Evolutionary conservation across 2,888 invertebrate species (phyloP).

Genomic region (Merodon equestris): DNA sequence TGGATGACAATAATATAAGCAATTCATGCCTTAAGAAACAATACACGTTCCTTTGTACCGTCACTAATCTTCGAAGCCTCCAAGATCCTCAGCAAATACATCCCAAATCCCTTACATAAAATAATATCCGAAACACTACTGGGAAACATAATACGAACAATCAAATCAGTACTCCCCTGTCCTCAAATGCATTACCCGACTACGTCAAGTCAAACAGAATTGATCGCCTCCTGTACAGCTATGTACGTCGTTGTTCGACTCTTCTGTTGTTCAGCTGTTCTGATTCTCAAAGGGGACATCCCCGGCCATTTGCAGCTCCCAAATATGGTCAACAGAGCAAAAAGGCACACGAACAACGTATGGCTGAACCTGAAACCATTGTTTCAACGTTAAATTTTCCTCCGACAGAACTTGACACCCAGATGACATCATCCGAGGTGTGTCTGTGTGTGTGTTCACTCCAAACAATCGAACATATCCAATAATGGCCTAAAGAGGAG

Average conservation of each 20-base stretch:
- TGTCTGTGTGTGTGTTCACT: constrained; percentile 30
- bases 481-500: constrained; percentile 58
- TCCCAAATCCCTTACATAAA: constrained; percentile 27
- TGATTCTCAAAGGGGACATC: constrained; percentile 51
- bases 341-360: constrained; percentile 5
- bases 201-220: constrained; percentile 62
- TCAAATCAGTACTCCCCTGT: constrained; percentile 26
- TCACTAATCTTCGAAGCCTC: too few relatives aligned
- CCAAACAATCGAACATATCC: constrained; percentile 65
- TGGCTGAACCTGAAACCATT: constrained; percentile 32
- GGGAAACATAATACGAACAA: constrained; percentile 31
- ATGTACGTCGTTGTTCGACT: too few relatives aligned
- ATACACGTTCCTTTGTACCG: too few relatives aligned
- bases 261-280: not conserved
- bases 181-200: constrained; percentile 51
- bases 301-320: constrained; percentile 49
- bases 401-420: constrained; percentile 23
- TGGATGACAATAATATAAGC: too few relatives aligned
- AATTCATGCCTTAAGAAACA: too few relatives aligned
- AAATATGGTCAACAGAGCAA: constrained; percentile 49
- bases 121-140: constrained; percentile 29
- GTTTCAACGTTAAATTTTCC: constrained; percentile 47
- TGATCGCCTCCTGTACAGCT: constrained; percentile 52
- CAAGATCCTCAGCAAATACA: constrained; percentile 12
- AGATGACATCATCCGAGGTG: constrained; percentile 48